phyloP scores from a whole-genome alignment of 2,113 vertebrate genomes.

The Oncorhynchus gorbuscha region DNA sequence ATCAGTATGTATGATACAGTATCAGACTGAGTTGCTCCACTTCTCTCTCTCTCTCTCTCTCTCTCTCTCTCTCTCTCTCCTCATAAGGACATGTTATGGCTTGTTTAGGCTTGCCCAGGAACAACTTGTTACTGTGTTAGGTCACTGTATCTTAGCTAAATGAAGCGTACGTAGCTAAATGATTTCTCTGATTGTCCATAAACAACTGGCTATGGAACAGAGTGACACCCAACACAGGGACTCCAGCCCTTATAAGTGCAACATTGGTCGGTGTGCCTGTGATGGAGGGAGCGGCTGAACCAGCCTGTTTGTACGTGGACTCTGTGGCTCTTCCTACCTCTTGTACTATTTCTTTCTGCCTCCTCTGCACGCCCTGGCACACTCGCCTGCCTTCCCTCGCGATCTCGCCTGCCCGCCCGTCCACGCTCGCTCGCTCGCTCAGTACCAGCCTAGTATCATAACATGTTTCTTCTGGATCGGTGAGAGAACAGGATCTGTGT shows the following conservation, averaged over 20 bases:
- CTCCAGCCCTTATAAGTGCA: slow-evolving; percentile 76
- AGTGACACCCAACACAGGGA: slow-evolving; percentile 31
- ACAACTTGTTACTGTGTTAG: slow-evolving; percentile 38
- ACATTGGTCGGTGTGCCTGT: slow-evolving; percentile 26
- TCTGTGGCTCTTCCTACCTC: background rate
- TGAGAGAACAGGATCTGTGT: slow-evolving; percentile 38
- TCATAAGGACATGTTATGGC: slow-evolving; percentile 51
- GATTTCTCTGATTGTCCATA: slow-evolving; percentile 45
- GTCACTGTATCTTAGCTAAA: slow-evolving; percentile 22
- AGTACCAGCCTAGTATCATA: slow-evolving; percentile 26
- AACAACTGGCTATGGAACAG: slow-evolving; percentile 46
- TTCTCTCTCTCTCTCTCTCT: slow-evolving; percentile 2
- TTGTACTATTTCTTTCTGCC: too few species aligned
- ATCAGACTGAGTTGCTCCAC: background rate
- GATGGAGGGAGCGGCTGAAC: slow-evolving; percentile 36
- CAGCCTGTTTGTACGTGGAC: slow-evolving; percentile 64
- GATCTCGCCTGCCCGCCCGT: too few species aligned
- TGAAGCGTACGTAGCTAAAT: slow-evolving; percentile 11
- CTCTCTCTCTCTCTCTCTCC: slow-evolving; percentile 5
- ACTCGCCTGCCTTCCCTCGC: too few species aligned
- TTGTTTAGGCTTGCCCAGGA: slow-evolving; percentile 36
- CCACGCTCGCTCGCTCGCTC: too few species aligned
- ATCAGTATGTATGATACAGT: background rate
- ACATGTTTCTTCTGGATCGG: slow-evolving; percentile 49
- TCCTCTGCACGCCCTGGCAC: too few species aligned